Evolutionary conservation across 2,113 vertebrate genomes (phyloP), one percentile per base, ranked within the genome.

Genomic region (Misgurnus mizolepis): DNA sequence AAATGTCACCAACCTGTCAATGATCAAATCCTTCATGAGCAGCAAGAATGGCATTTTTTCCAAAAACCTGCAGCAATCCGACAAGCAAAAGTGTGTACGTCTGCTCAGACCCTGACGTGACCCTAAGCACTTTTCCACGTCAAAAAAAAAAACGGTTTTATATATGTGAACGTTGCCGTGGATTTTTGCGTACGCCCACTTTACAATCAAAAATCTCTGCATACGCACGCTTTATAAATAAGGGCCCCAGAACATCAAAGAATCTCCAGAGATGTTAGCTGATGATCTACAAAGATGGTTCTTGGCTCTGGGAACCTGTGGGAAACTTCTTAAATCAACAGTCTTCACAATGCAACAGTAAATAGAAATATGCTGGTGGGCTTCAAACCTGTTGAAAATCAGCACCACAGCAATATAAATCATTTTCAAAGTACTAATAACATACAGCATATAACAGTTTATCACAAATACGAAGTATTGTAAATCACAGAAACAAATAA

Each of bases 211-310:
- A 34, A 34, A 34, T 34, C 27, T 34, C 0, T 34, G 27, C 27
- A 3, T 2, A 34, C 27, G 27, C 27, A 34, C 27, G 27, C 27
- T 34, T 34, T 34, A 34, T 34, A 34, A 34, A 34, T 34, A 3
- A 34, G 27, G 22, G 27, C 27, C 27, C 82, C 80, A 74, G 78
- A 81, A 67, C 71, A 70, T 77, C 49, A 70, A 65, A 67, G 78
- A 65, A 70, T 34, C 47, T 73, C 53, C 70, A 77, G 74, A 71
- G 49, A 76, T 56, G 73, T 76, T 80, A 76, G 76, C 77, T 69
- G 81, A 76, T 83, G 83, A 84, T 82, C 85, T 85, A 86, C 82
- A 88, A 80, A 82, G 79, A 88, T 69, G 10, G 81, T 56, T 86
- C 83, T 84, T 88, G 85, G 85, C 83, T 75, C 14, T 4, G 45